Evolutionary conservation across 2,113 vertebrate genomes (phyloP), one percentile per base, ranked within the genome.

Genomic region (Alectura lathami): DNA sequence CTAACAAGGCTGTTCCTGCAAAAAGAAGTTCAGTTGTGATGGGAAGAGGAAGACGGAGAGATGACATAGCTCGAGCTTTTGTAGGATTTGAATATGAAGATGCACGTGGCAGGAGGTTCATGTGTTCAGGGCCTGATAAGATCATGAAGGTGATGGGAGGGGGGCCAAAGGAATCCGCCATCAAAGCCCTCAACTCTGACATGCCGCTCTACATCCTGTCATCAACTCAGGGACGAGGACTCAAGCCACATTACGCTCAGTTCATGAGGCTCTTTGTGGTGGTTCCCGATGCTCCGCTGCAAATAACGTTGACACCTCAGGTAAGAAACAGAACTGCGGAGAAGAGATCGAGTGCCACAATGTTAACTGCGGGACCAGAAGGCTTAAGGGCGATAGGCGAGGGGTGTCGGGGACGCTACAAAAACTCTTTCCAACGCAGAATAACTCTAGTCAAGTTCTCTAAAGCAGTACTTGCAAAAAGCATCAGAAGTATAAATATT

Each of bases 41-140:
- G 45, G 99, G 99, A 8, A 97, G 99, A 87, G 98, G 99, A 57
- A 98, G 99, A 53, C 97, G 99, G 36, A 97, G 99, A 75, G 99
- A 99, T 7, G 99, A 99, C 51, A 98, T 99, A 83, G 99, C 99
- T 12, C 98, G 99, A 30, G 98, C 99, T 32, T 99, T 99, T 11
- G 99, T 99, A n/a, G 99, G 99, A 0, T 99, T 99, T 17, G 99
- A 99, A 48, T 99, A 99, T 1, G 99, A 99, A 95, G 99, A 99
- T 8, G 98, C 99, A 36, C 97, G 99, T 47, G 99, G 99, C 2
- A 97, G 99, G 30, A 98, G 99, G 72, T 99, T 99, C 97, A 98
- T 99, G 95, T 99, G 99, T 93, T 99, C 99, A 0, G 99, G 99
- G 22, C 99, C 99, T 13, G 99, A 99, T 66, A 99, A 99, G 91